These are phyloP conservation scores for Rutpela maculata DNA, from an alignment of 2,888 invertebrate genomes.

Conservation along the genomic window DNA sequence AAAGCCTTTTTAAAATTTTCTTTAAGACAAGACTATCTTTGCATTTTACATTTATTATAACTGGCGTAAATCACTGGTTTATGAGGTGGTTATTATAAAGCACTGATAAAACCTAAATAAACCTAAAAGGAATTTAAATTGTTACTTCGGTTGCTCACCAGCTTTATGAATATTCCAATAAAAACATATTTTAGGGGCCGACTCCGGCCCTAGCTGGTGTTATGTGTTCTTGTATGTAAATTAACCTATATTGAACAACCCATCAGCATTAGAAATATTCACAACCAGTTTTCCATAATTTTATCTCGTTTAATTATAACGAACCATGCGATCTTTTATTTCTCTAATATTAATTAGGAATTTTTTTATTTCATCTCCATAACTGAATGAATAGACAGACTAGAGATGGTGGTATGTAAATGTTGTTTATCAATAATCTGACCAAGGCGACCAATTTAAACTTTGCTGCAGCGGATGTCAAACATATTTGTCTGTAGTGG, in stretches of 20 bases:
- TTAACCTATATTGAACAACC: constrained; percentile 60
- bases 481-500: too few species aligned
- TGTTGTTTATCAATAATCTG: constrained; percentile 6
- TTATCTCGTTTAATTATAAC: constrained; percentile 58
- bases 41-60: too few species aligned
- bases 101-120: too few species aligned
- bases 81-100: too few species aligned
- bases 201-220: constrained; percentile 53
- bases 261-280: constrained; percentile 61
- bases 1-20: too few species aligned
- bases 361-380: constrained; percentile 7
- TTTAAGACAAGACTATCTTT: too few species aligned
- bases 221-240: constrained; percentile 59
- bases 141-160: too few species aligned
- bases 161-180: too few species aligned
- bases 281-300: constrained; percentile 60
- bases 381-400: constrained; percentile 1
- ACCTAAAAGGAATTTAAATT: too few species aligned
- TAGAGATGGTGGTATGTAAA: neutral
- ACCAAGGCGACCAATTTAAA: too few species aligned
- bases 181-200: neutral
- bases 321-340: constrained; percentile 49
- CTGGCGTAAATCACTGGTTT: too few species aligned
- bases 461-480: too few species aligned
- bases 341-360: constrained; percentile 35